A percentile compares a stretch with the other conserved stretches of the same genome.
These are phyloP conservation scores for Sebastes diaconus DNA, from an alignment of 2,797 vertebrate species.

Conservation along the genomic window DNA sequence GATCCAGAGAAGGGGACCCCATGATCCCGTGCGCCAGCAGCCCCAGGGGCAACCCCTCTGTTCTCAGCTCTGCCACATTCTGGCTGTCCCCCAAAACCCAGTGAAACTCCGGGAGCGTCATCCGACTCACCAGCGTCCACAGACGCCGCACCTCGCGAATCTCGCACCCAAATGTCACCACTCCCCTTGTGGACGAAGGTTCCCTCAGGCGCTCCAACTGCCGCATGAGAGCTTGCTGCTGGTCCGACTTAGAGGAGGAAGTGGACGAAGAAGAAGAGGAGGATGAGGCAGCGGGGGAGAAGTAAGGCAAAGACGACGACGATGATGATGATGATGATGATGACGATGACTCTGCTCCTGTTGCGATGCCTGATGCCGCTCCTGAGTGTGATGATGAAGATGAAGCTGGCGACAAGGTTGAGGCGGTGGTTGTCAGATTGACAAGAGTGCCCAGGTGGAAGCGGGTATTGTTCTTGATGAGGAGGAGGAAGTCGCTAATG, in stretches of 20 bases:
- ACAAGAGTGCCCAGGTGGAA: slow-evolving; percentile 91
- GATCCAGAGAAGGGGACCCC: slow-evolving; percentile 88
- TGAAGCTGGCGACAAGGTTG: slow-evolving; percentile 20
- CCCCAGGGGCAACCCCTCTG: slow-evolving; percentile 92
- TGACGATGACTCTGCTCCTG: slow-evolving; percentile 55
- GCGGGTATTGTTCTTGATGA: slow-evolving; percentile 90
- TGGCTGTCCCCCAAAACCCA: slow-evolving; percentile 97
- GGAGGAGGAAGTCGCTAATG: slow-evolving; percentile 89
- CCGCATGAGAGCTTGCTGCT: slow-evolving; percentile 83
- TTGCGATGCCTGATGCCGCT: slow-evolving; percentile 8
- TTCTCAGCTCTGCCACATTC: slow-evolving; percentile 92
- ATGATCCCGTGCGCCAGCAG: slow-evolving; percentile 94
- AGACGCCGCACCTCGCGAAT: slow-evolving; percentile 90
- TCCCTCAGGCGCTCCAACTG: slow-evolving; percentile 89
- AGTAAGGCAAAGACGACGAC: slow-evolving; percentile 55
- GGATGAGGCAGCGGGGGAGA: slow-evolving; percentile 27
- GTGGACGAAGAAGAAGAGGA: slow-evolving; percentile 40
- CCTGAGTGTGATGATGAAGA: slow-evolving; percentile 41
- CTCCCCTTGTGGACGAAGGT: slow-evolving; percentile 83
- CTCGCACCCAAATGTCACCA: slow-evolving; percentile 94
- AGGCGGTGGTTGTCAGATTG: slow-evolving; percentile 84
- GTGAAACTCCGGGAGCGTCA: slow-evolving; percentile 86
- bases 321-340: slow-evolving; percentile 48
- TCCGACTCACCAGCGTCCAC: slow-evolving; percentile 83
- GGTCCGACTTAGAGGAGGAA: slow-evolving; percentile 62